Percentiles rank a stretch among this genome's conserved stretches.
Conservation (phyloP, 2,797 vertebrate genomes). For the Rhinoraja longicauda region DNA sequence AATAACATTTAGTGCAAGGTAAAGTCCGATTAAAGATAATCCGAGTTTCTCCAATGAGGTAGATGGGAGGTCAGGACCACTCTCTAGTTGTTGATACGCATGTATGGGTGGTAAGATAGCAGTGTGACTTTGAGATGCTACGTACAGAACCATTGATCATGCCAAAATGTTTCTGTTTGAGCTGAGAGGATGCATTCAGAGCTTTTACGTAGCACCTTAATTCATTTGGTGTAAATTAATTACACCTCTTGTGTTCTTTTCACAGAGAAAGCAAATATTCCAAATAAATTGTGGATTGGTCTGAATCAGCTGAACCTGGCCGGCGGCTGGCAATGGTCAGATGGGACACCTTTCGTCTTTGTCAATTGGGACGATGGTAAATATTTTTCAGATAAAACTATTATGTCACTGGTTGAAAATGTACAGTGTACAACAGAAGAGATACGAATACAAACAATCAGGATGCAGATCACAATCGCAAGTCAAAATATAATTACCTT, state of each 20-base stretch:
- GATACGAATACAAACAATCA: no score
- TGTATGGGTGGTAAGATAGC: not conserved
- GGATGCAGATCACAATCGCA: not conserved
- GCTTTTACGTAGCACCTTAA: not conserved
- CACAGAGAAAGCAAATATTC: constrained; percentile 56
- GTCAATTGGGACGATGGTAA: constrained; percentile 80
- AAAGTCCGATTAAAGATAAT: no score
- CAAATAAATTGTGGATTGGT: constrained; percentile 81
- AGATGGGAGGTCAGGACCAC: no score
- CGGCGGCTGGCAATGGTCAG: constrained; percentile 94
- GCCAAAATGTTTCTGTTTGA: not conserved
- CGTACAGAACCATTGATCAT: not conserved
- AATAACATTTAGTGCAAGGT: no score
- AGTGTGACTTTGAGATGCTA: not conserved
- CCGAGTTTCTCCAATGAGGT: no score
- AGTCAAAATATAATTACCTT: not conserved
- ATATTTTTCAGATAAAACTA: not conserved
- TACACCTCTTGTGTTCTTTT: not conserved
- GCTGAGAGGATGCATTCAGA: not conserved
- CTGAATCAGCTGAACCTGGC: constrained; percentile 78
- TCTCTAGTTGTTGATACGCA: no score
- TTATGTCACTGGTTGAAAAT: not conserved
- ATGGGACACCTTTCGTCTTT: constrained; percentile 71
- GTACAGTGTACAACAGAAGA: not conserved
- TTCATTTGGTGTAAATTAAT: not conserved